Conservation (phyloP, 2,113 vertebrate genomes). For the Lates calcarifer region DNA sequence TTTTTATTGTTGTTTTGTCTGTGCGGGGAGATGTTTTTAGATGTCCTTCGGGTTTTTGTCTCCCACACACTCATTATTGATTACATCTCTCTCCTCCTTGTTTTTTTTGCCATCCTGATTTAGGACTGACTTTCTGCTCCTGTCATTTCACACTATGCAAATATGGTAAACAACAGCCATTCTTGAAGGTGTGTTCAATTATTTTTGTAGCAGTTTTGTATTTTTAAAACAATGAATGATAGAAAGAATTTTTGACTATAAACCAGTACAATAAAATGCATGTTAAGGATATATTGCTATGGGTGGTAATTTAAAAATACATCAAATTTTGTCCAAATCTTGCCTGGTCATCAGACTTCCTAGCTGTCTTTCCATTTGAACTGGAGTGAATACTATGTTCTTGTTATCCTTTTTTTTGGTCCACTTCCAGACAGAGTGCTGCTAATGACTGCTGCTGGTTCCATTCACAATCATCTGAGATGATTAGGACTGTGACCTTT, state of each 20-base stretch:
- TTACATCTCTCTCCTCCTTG: conserved; percentile 26
- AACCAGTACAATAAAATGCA: not conserved
- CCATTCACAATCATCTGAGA: conserved; percentile 57
- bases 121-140: conserved; percentile 3
- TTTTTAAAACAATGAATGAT: too few species aligned
- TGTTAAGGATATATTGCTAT: not conserved
- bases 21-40: conserved; percentile 30
- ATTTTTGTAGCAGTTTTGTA: not conserved
- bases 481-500: conserved; percentile 79
- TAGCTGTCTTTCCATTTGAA: conserved; percentile 28
- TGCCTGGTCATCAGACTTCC: conserved; percentile 4
- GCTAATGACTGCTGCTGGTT: conserved; percentile 75
- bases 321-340: not conserved
- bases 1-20: conserved; percentile 42
- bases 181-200: not conserved
- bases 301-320: not conserved
- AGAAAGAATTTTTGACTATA: not conserved
- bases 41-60: conserved; percentile 43
- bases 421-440: conserved; percentile 56
- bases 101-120: conserved; percentile 36
- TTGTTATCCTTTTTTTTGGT: conserved; percentile 53
- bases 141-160: conserved; percentile 35
- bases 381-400: conserved; percentile 47
- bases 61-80: conserved; percentile 45
- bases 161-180: not conserved